phyloP scores from a whole-genome alignment of 2,888 invertebrate genomes.

The Lysandra bellargus region DNA sequence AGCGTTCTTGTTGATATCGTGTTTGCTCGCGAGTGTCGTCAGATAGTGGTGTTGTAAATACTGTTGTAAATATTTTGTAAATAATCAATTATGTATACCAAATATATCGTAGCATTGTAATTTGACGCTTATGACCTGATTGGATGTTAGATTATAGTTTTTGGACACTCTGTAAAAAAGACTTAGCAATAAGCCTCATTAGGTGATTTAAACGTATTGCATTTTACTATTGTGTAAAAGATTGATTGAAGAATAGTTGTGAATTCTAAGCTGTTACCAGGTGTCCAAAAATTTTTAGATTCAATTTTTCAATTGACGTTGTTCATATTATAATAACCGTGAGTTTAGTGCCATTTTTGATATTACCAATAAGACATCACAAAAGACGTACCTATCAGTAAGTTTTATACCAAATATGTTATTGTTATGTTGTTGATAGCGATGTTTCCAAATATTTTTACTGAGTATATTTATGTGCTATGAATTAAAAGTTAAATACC shows the following conservation, averaged over 20 bases:
- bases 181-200: not conserved
- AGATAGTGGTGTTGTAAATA: constrained; percentile 54
- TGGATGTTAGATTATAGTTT: constrained; percentile 37
- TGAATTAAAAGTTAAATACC: constrained; percentile 56
- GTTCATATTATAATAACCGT: constrained; percentile 51
- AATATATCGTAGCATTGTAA: constrained; percentile 51
- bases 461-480: constrained; percentile 46
- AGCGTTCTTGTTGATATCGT: constrained; percentile 49
- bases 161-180: not conserved
- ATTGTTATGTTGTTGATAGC: constrained; percentile 62
- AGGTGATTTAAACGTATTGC: too few relatives aligned
- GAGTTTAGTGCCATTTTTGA: constrained; percentile 70
- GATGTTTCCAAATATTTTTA: constrained; percentile 52
- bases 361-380: constrained; percentile 46
- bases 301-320: constrained; percentile 32
- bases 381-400: constrained; percentile 63
- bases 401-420: constrained; percentile 71
- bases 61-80: constrained; percentile 49
- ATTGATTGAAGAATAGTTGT: not conserved
- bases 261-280: not conserved
- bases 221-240: not conserved
- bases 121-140: constrained; percentile 59
- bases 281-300: not conserved
- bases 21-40: constrained; percentile 52
- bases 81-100: constrained; percentile 54